These are phyloP conservation scores for Colletes collaris DNA, from an alignment of 2,888 invertebrate genomes.

Conservation along the genomic window DNA sequence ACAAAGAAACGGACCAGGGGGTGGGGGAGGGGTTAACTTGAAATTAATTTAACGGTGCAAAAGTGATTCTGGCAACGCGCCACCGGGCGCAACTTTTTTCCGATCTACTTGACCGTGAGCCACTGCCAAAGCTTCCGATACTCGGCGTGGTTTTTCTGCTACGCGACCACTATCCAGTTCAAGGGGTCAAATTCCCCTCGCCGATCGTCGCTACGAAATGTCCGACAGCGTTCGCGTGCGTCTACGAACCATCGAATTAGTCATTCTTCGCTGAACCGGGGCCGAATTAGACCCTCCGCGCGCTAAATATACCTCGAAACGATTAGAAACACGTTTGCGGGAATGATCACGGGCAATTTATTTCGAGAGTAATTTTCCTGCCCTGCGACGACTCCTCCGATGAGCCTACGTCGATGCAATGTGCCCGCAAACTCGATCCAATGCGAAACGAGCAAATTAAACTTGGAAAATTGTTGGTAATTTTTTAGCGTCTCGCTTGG, in stretches of 20 bases:
- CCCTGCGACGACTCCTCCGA: background rate
- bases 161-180: constrained; percentile 57
- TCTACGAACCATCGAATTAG: constrained; percentile 56
- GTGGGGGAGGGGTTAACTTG: constrained; percentile 1
- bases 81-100: constrained; percentile 57
- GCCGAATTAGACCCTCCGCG: constrained; percentile 53
- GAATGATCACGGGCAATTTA: constrained; percentile 46
- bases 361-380: constrained; percentile 32
- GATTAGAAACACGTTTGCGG: constrained; percentile 49
- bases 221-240: constrained; percentile 20
- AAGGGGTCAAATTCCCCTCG: constrained; percentile 64
- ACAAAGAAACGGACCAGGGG: background rate
- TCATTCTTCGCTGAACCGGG: constrained; percentile 54
- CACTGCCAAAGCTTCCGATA: constrained; percentile 72
- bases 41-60: constrained; percentile 49
- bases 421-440: background rate
- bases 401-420: background rate
- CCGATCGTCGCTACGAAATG: constrained; percentile 46
- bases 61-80: constrained; percentile 62
- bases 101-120: constrained; percentile 68
- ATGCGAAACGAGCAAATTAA: too few species aligned
- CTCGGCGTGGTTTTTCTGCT: constrained; percentile 56
- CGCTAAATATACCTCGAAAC: constrained; percentile 55
- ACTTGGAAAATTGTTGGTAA: too few species aligned
- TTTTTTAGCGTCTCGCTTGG: too few species aligned